phyloP scores from a whole-genome alignment of 2,888 invertebrate species.

The Malacosoma neustria region DNA sequence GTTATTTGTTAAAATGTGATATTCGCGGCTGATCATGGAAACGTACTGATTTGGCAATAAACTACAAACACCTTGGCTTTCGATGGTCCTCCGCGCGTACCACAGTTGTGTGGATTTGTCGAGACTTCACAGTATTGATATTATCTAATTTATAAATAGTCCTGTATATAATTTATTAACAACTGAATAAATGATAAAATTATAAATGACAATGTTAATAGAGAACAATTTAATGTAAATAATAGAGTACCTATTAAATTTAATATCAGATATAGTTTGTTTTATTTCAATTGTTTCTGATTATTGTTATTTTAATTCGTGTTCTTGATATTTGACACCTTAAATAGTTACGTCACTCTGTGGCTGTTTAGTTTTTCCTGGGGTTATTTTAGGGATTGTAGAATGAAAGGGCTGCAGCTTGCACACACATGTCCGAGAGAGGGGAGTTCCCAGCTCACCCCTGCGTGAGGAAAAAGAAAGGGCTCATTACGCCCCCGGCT shows the following conservation, averaged over 20 bases:
- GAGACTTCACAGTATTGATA: constrained; percentile 70
- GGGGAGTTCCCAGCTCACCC: too few relatives aligned
- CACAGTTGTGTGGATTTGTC: constrained; percentile 41
- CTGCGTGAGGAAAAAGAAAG: too few relatives aligned
- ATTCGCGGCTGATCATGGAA: constrained; percentile 21
- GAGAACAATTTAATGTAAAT: constrained; percentile 75
- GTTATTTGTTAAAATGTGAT: constrained; percentile 30
- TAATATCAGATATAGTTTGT: constrained; percentile 66
- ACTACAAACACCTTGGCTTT: too few relatives aligned
- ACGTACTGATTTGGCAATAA: too few relatives aligned
- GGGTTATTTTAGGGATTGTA: too few relatives aligned
- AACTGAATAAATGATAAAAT: constrained; percentile 62
- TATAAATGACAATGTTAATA: constrained; percentile 73
- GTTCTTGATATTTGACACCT: too few relatives aligned
- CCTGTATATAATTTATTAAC: constrained; percentile 74
- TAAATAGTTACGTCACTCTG: too few relatives aligned
- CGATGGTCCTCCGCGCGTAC: constrained; percentile 22
- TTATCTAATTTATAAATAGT: constrained; percentile 72
- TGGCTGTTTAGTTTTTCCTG: too few relatives aligned
- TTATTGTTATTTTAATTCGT: too few relatives aligned
- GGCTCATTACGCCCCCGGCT: too few relatives aligned
- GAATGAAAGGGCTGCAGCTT: too few relatives aligned
- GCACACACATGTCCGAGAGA: too few relatives aligned
- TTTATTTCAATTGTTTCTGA: constrained; percentile 33
- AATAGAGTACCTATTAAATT: constrained; percentile 74